Base-by-base conservation (phyloP, 2,888 invertebrate species). In the Erebia epiphron region DNA sequence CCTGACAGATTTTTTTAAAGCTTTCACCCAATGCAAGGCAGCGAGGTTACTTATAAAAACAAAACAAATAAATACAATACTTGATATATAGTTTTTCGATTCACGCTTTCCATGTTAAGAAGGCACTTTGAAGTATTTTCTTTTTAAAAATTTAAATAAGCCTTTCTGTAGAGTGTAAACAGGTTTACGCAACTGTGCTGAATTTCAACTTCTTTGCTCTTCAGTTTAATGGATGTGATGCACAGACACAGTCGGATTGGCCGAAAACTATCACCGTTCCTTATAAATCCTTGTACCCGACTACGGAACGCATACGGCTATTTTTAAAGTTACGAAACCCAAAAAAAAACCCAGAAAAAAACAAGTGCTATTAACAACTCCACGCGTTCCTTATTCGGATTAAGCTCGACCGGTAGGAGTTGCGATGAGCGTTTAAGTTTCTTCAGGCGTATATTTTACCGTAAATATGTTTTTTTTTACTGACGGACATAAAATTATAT, bases 381-480 rank as follows among this genome's bases (percentile, higher is more conserved):
- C 61, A 68, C 63, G 62, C 49, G 35, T 49, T 49, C 73, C 73
- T 56, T 74, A 73, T 75, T 74, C 74, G 75, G 75, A 62, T 61
- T 60, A 54, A 72, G 56, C 68, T 60, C 35, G 66, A 71, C 73
- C 67, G 73, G 67, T 70, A 72, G 54, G 70, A 70, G 73, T 75
- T 64, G 72, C 69, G n/a, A 68, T 66, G 72, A 69, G 70, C 72
- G 73, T 73, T 78, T 78, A 76, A 72, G 72, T 75, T 75, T 77
- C 76, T 76, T 75, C 72, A 73, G 73, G 57, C 65, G 73, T 76
- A 75, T 77, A 75, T 67, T 62, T 72, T 75, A 76, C 76, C 72
- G 75, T 73, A 73, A 74, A 72, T 66, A 74, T 75, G 3, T 75
- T 67, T 75, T 76, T n/a, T 67, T 75, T 79, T 77, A 76, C 73